Evolutionary conservation across 2,113 vertebrate genomes (phyloP).

Genomic region (Megaceryle torquata): DNA sequence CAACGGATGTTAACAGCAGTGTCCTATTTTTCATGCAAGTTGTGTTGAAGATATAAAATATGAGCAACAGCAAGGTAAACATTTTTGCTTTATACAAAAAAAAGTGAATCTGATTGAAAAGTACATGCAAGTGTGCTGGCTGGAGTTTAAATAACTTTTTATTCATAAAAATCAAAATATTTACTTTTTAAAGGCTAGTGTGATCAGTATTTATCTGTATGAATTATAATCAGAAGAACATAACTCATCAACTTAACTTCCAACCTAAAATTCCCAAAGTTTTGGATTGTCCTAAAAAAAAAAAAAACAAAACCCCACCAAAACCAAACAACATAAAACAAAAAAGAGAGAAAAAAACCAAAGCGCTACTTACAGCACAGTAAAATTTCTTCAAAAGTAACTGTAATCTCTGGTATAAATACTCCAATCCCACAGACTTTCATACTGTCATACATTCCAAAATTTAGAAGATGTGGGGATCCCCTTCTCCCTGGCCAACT

Average conservation of each 20-base stretch:
- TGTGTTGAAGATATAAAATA: background rate
- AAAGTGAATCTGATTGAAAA: conserved; percentile 31
- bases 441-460: background rate
- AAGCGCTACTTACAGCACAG: conserved; percentile 23
- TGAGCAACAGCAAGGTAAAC: background rate
- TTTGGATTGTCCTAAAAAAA: background rate
- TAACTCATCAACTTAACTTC: background rate
- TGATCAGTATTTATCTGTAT: background rate
- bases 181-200: conserved; percentile 1
- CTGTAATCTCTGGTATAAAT: conserved; percentile 21
- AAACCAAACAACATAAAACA: background rate
- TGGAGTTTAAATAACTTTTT: conserved; percentile 7
- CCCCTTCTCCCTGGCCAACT: conserved; percentile 11
- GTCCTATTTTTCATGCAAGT: conserved; percentile 5
- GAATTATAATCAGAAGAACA: conserved; percentile 7
- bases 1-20: background rate
- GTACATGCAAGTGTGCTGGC: conserved; percentile 21
- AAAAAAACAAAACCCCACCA: too few species aligned
- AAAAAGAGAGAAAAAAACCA: background rate
- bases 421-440: background rate
- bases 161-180: conserved; percentile 15
- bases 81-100: conserved; percentile 18
- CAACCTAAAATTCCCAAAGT: background rate
- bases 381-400: background rate
- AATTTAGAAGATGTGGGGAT: background rate